Base-by-base conservation (phyloP, 92 coral and sea anemone genomes). In the Umimayanthus kanabou region DNA sequence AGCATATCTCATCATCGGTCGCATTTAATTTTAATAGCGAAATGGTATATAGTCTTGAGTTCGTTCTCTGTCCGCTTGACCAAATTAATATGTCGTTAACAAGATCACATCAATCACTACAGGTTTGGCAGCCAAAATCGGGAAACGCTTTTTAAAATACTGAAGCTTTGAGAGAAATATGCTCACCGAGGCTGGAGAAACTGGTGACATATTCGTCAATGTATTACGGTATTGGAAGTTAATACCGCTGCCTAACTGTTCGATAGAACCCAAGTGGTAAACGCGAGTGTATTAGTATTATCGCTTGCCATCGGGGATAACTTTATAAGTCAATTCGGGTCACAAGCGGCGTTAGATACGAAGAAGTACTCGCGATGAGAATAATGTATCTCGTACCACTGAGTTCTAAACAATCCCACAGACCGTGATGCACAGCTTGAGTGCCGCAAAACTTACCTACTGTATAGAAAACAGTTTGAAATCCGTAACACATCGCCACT, bases 81-180 rank as follows among this genome's bases (percentile, higher is more conserved):
- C 78, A 83, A 69, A 83, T 83, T 69, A 83, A 83, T 83, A 75
- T 74, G 87, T 84, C 84, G 91, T 89, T 92, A 89, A 92, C 87
- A 86, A 75, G 85, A 77, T 85, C 90, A 82, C 87, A 92, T 92
- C 94, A 92, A 92, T 92, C 92, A 92, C 89, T 82, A 55, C 89
- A 82, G 76, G 92, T 79, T 87, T 61, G 39, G 72, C 80, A 82
- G 91, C 90, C 92, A 86, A 89, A 84, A 73, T 86, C 80, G 71
- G 79, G 84, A 90, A 77, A 84, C 87, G 11, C 88, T 88, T 89
- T n/a, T n/a, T n/a, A n/a, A n/a, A n/a, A n/a, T n/a, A 42, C 86
- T 47, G 73, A 81, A 20, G 78, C 65, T 49, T 71, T 73, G 57
- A 40, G 87, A 83, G 77, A 70, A 70, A 71, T 57, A 26, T 40